Percentiles rank a stretch among this genome's conserved stretches.
Conservation (phyloP, 2,888 invertebrate species). For the Drosophila putrida region DNA sequence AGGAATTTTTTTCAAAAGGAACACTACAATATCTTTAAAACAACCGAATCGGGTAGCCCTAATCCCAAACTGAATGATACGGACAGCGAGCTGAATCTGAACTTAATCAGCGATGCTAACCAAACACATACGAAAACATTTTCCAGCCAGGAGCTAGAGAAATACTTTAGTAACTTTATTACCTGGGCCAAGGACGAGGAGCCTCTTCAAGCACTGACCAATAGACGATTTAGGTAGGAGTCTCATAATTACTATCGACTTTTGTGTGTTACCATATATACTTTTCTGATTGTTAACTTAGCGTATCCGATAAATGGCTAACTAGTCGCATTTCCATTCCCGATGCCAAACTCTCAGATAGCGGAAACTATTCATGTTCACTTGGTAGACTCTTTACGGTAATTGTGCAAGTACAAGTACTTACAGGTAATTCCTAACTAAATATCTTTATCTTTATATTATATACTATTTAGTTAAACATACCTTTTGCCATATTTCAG, state of each 20-base stretch:
- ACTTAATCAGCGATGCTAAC: constrained; percentile 62
- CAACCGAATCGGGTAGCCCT: constrained; percentile 45
- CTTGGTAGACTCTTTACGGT: constrained; percentile 89
- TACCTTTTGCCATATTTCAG: constrained; percentile 48
- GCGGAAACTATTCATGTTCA: constrained; percentile 89
- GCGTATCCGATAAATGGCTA: constrained; percentile 82
- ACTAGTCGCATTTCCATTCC: constrained; percentile 84
- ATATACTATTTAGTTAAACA: neutral
- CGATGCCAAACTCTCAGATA: constrained; percentile 88
- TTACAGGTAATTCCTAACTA: constrained; percentile 87
- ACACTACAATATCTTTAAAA: constrained; percentile 72
- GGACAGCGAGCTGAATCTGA: constrained; percentile 49
- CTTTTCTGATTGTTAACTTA: too few relatives aligned
- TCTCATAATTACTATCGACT: too few relatives aligned
- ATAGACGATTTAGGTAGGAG: constrained; percentile 71
- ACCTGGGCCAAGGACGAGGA: constrained; percentile 81
- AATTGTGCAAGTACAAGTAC: constrained; percentile 89
- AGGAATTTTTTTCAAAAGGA: constrained; percentile 85
- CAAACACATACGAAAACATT: constrained; percentile 53
- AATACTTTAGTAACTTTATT: constrained; percentile 75
- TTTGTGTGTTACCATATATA: too few relatives aligned
- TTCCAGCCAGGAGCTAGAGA: constrained; percentile 68
- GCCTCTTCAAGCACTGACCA: constrained; percentile 64
- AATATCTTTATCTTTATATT: too few relatives aligned
- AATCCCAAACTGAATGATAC: constrained; percentile 43